Base-by-base conservation (phyloP, 2,113 vertebrate genomes). In the Oryzias curvinotus region DNA sequence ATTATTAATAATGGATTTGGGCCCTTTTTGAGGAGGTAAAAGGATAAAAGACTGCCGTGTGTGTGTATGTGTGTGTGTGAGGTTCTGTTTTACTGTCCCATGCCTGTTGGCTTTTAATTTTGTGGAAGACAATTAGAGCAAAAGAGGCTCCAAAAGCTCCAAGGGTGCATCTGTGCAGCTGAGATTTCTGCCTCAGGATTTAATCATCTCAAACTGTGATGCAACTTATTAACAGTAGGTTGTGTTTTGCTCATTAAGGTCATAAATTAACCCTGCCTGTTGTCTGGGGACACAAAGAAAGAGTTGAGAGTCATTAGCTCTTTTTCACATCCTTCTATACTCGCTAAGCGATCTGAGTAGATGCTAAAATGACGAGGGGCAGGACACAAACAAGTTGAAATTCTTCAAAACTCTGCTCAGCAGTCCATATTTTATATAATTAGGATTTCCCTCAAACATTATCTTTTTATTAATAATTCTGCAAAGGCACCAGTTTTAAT, bases 1-100 rank as follows among this genome's bases (percentile, higher is more conserved):
- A 62, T 62, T 46, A 86, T 89, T 75, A 83, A 81, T 76, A 82
- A 77, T 84, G 62, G 57, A 76, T 61, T 60, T 62, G 45, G 56
- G 19, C 44, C 62, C 65, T 58, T 66, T 71, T 41, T 52, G 51
- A 36, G 43, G 52, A 57, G 57, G 63, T 69, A 57, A 36, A 55
- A 2, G 1, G 77, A 49, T 42, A 47, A 68, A 42, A 41, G 28
- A 7, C 41, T 15, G 21, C 8, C 1, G 30, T 21, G 3, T 23
- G 21, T 23, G 21, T 36, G 36, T 21, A 23, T 23, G 21, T 23
- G 21, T 36, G 36, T 36, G 36, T 36, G 36, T 36, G 36, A 12
- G 36, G 36, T 36, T 36, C 8, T 36, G 2, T 36, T 36, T 36
- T 36, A 10, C 36, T 10, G 36, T 36, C 36, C 10, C 36, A 36